These are phyloP conservation scores for Chaunax sp. DNA, from an alignment of 2,797 vertebrate species.

Conservation along the genomic window DNA sequence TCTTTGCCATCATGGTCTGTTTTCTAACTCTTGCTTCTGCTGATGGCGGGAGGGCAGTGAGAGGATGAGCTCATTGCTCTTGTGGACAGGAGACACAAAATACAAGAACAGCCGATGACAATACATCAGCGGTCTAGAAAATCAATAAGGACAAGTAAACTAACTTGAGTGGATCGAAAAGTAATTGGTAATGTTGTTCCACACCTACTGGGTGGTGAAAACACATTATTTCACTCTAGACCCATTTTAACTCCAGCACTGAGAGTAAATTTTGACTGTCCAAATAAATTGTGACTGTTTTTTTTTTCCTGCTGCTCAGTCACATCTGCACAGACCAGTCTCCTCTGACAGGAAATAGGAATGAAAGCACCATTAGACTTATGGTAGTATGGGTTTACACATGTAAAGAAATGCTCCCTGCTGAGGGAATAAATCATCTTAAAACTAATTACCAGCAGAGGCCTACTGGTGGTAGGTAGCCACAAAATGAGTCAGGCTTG, in stretches of 20 bases:
- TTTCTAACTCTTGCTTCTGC: conserved; percentile 18
- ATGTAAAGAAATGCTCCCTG: too few relatives aligned
- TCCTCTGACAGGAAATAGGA: conserved; percentile 32
- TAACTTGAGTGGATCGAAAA: neutral
- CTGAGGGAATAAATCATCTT: conserved; percentile 25
- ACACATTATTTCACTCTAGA: neutral
- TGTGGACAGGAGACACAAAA: neutral
- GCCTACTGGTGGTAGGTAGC: too few relatives aligned
- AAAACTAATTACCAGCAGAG: conserved; percentile 39
- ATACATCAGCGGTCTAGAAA: neutral
- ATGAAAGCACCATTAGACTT: conserved; percentile 33
- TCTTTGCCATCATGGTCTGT: neutral
- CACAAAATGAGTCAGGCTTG: too few relatives aligned
- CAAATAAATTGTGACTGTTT: conserved; percentile 4
- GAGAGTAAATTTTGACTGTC: neutral
- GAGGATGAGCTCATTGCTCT: conserved; percentile 1
- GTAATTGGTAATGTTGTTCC: neutral
- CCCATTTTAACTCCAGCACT: neutral
- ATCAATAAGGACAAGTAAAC: neutral
- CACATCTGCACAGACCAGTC: conserved; percentile 3
- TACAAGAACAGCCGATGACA: neutral
- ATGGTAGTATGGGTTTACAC: conserved; percentile 18
- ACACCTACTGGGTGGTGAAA: neutral
- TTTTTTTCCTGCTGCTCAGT: neutral
- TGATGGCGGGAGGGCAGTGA: conserved; percentile 11